Evolutionary conservation across 1,140 invertebrate genomes (phyloP), one percentile per base, ranked within the genome.

Genomic region (Drosophila sproati): DNA sequence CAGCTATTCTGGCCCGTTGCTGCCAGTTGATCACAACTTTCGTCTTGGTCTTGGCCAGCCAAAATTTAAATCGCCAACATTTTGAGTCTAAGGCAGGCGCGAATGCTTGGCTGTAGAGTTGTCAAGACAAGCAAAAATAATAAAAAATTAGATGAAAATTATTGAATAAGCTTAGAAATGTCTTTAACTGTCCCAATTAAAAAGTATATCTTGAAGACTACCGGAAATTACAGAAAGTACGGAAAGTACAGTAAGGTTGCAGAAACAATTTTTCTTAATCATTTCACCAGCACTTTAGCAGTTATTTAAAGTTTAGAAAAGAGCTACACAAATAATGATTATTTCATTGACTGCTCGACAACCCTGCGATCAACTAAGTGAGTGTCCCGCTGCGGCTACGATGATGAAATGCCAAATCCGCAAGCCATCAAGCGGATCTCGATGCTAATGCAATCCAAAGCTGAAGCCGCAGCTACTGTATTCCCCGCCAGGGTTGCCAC

Each of bases 351-450:
- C 28, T 4, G 5, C 50, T 59, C 54, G 81, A 37, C 78, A 90
- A 77, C 86, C 51, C 86, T 82, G 31, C 20, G 28, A 63, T 1
- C 32, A 3, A n/a, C 20, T 34, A 31, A 4, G 29, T 51, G 28
- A 41, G 2, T 41, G 39, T 10, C 39, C 5, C 29, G 12, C 5
- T 32, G n/a, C 34, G 29, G 8, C 31, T 35, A 29, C 56, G 72
- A 68, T 91, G 87, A 91, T 76, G 82, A 83, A 83, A 91, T 91
- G 82, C 75, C 82, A 78, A 78, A 69, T 54, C 48, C 66, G 51
- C 52, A 55, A 55, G 60, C 71, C 72, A 78, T 87, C 74, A 77
- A 82, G 68, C 47, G 70, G 56, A 77, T 83, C 20, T 20, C 76
- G 76, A 91, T 91, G 88, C 87, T 91, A 91, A 91, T 91, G 81